A percentile compares a stretch with the other conserved stretches of the same genome.
These are phyloP conservation scores for Notechis scutatus DNA, from an alignment of 2,113 vertebrate genomes.

Conservation along the genomic window DNA sequence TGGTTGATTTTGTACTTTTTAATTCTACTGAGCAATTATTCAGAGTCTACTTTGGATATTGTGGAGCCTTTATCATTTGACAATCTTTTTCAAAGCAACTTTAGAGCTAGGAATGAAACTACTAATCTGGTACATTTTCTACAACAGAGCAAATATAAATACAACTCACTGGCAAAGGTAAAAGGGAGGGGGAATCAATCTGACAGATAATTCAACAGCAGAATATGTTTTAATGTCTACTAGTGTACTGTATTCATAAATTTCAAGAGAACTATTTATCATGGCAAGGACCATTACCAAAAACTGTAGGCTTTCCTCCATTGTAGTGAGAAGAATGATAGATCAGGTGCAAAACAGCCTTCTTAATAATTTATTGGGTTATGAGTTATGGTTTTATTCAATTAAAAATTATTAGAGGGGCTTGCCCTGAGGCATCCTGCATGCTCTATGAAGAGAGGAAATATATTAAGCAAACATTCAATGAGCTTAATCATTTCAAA, in stretches of 20 bases:
- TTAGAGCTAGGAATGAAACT: conserved; percentile 13
- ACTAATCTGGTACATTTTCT: conserved; percentile 28
- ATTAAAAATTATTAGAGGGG: conserved; percentile 77
- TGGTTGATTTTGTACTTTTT: background rate
- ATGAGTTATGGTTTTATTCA: conserved; percentile 78
- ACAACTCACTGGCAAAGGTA: conserved; percentile 25
- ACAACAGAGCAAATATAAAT: conserved; percentile 42
- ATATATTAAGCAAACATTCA: conserved; percentile 74
- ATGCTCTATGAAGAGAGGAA: conserved; percentile 67
- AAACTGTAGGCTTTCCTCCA: conserved; percentile 64
- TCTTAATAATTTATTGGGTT: conserved; percentile 78
- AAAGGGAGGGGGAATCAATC: background rate
- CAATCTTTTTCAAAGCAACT: background rate
- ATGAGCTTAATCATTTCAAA: conserved; percentile 74
- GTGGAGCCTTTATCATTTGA: background rate
- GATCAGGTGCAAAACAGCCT: conserved; percentile 58
- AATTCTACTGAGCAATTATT: background rate
- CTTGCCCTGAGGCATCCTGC: conserved; percentile 65
- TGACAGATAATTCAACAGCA: conserved; percentile 57
- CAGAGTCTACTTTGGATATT: background rate
- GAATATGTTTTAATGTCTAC: conserved; percentile 55
- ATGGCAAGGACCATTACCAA: conserved; percentile 56
- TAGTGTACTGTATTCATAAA: conserved; percentile 56
- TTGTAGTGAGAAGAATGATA: conserved; percentile 65
- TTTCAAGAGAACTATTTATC: conserved; percentile 73